A percentile compares a stretch with the other conserved stretches of the same genome.
Conservation (phyloP, 2,797 vertebrate species). For the Acipenser transmontanus region DNA sequence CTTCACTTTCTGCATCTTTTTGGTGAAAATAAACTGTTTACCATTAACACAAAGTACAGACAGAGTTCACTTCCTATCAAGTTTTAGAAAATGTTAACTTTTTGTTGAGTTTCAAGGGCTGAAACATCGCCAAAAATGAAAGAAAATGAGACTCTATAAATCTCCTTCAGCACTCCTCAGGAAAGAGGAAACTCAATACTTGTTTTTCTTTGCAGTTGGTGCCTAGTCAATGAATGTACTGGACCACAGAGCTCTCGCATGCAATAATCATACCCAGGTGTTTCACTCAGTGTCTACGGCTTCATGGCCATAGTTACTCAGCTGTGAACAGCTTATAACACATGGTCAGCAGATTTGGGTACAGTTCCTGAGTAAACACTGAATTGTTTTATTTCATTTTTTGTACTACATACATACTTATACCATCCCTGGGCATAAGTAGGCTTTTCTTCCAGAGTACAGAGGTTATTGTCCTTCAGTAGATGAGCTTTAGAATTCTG, state of each 20-base stretch:
- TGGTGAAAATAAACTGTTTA: conserved; percentile 15
- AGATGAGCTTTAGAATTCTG: too few species aligned
- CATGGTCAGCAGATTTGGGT: background rate
- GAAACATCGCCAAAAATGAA: conserved; percentile 52
- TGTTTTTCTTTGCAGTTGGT: conserved; percentile 5
- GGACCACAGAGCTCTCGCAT: background rate
- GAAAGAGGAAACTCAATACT: conserved; percentile 22
- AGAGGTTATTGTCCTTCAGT: too few species aligned
- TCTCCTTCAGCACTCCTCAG: conserved; percentile 47
- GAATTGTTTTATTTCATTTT: too few species aligned
- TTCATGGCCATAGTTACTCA: conserved; percentile 32
- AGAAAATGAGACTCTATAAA: conserved; percentile 57
- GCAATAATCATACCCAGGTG: conserved; percentile 6
- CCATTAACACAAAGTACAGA: conserved; percentile 36
- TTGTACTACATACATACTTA: too few species aligned
- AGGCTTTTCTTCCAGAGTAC: too few species aligned
- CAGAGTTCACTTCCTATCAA: conserved; percentile 33
- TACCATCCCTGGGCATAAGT: too few species aligned
- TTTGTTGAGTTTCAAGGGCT: conserved; percentile 36
- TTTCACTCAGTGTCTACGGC: conserved; percentile 36
- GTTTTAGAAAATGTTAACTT: conserved; percentile 25
- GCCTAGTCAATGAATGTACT: conserved; percentile 1
- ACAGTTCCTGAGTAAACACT: conserved; percentile 11
- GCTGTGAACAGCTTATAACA: conserved; percentile 46
- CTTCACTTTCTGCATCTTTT: background rate